These are phyloP conservation scores for Chlamydotis undulata DNA, from an alignment of 2,113 vertebrate species.

Conservation along the genomic window DNA sequence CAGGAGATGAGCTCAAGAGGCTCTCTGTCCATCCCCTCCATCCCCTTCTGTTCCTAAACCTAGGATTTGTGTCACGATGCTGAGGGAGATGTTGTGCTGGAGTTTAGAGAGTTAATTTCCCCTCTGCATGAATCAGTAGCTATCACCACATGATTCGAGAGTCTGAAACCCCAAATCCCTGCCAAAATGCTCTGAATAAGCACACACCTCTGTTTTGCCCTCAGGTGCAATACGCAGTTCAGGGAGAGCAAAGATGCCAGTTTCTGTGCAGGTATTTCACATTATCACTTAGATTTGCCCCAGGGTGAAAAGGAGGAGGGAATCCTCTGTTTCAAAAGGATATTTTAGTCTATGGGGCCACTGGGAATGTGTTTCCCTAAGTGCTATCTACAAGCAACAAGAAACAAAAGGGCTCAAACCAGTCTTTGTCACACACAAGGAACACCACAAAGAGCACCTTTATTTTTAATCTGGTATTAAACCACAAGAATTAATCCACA, in stretches of 20 bases:
- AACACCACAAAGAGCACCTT: conserved; percentile 12
- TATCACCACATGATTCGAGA: conserved; percentile 24
- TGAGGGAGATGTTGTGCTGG: not conserved
- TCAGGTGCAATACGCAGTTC: not conserved
- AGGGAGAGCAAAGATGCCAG: conserved; percentile 28
- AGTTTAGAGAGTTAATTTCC: not conserved
- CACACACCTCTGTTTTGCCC: conserved; percentile 54
- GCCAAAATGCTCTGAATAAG: conserved; percentile 20
- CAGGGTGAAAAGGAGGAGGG: conserved; percentile 48
- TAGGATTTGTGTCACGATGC: not conserved
- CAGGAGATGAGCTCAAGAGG: not conserved
- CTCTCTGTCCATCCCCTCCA: not conserved
- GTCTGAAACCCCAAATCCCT: conserved; percentile 12
- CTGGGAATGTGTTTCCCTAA: conserved; percentile 24
- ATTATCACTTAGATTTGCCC: conserved; percentile 52
- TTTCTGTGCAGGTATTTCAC: conserved; percentile 45
- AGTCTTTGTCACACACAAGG: not conserved
- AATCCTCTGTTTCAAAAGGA: conserved; percentile 48
- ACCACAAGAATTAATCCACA: conserved; percentile 44
- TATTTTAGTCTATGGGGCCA: conserved; percentile 19
- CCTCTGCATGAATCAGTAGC: conserved; percentile 37
- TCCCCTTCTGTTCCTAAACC: not conserved
- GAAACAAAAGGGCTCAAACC: conserved; percentile 42
- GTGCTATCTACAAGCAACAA: not conserved
- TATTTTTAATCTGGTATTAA: conserved; percentile 60